Conservation (phyloP, 1,140 invertebrate species). For the Apis mellifera region Amel_HAv3.1 CM009934.2:12212001-12212500, state of each 20-base stretch:
- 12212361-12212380: too few relatives aligned
- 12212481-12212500: too few relatives aligned
- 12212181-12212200: not conserved
- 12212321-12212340: too few relatives aligned
- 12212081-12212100: constrained; percentile 78
- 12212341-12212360: too few relatives aligned
- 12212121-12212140: not conserved
- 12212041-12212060: constrained; percentile 75
- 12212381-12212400: too few relatives aligned
- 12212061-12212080: constrained; percentile 70
- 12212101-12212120: not conserved
- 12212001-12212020: constrained; percentile 80
- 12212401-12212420: too few relatives aligned
- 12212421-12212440: too few relatives aligned
- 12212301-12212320: too few relatives aligned
- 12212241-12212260: not conserved
- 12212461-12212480: too few relatives aligned
- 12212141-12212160: not conserved
- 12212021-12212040: constrained; percentile 75
- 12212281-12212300: too few relatives aligned
- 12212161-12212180: not conserved
- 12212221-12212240: constrained; percentile 61
- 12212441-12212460: too few relatives aligned
- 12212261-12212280: not conserved
- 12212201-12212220: not conserved